Conservation (phyloP, 2,888 invertebrate species). For the Lysandra coridon region DNA sequence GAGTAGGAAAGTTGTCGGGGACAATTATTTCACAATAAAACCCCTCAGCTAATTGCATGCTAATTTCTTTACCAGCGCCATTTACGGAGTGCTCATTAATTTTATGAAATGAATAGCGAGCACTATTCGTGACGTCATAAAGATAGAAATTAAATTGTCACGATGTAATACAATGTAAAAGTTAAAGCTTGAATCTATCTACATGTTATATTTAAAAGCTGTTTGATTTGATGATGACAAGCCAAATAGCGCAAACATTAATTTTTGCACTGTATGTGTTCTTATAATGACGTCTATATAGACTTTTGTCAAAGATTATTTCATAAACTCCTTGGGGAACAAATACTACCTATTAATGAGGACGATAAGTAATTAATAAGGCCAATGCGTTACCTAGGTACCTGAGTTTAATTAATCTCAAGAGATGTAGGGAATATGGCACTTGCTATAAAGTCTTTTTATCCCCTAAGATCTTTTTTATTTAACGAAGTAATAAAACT, state of each 20-base stretch:
- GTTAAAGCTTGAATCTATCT: no score
- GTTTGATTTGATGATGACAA: no score
- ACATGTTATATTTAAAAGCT: no score
- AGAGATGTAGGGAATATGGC: neutral
- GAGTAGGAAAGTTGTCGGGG: conserved; percentile 40
- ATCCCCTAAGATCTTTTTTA: neutral
- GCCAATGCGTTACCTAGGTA: no score
- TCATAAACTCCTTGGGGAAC: no score
- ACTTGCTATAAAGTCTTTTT: neutral
- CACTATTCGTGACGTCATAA: neutral
- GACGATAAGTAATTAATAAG: no score
- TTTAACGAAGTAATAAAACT: conserved; percentile 10
- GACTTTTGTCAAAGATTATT: no score
- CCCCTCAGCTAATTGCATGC: conserved; percentile 39
- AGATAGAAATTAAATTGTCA: neutral
- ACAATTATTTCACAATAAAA: conserved; percentile 47
- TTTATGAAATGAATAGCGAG: neutral
- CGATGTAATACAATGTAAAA: neutral
- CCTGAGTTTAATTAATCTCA: neutral
- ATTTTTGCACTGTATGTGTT: no score
- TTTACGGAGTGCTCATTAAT: neutral
- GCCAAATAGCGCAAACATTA: no score
- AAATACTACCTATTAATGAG: no score
- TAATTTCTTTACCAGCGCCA: conserved; percentile 36
- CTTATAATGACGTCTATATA: no score